Conservation (phyloP, 2,797 vertebrate genomes). For the Phrynocephalus forsythii region DNA sequence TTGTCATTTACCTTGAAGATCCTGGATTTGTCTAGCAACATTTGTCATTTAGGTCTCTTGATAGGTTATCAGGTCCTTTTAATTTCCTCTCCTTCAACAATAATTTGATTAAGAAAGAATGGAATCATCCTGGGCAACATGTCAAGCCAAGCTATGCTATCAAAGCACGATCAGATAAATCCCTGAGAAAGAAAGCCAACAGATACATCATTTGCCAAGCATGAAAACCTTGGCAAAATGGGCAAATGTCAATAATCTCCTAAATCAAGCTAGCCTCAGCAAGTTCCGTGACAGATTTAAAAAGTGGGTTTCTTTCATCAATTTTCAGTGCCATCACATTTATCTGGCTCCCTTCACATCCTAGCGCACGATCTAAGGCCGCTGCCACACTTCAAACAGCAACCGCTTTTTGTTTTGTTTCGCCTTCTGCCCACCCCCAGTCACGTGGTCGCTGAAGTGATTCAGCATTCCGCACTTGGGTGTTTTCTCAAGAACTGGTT, state of each 20-base stretch:
- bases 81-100: constrained; percentile 11
- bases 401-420: no score
- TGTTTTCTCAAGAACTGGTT: no score
- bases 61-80: background rate
- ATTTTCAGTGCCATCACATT: no score
- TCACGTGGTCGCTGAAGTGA: no score
- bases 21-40: background rate
- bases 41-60: background rate
- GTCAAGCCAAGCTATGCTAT: background rate
- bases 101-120: constrained; percentile 28
- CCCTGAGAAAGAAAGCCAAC: background rate
- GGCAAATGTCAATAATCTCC: background rate
- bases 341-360: background rate
- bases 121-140: constrained; percentile 34
- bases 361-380: background rate
- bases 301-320: background rate
- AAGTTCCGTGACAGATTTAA: background rate
- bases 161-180: background rate
- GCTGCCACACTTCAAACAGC: no score
- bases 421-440: no score
- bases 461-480: no score
- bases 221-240: background rate
- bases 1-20: background rate
- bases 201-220: background rate
- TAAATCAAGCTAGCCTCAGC: background rate